These are phyloP conservation scores for Melanotaenia boesemani DNA, from an alignment of 2,797 vertebrate species.

Conservation along the genomic window DNA sequence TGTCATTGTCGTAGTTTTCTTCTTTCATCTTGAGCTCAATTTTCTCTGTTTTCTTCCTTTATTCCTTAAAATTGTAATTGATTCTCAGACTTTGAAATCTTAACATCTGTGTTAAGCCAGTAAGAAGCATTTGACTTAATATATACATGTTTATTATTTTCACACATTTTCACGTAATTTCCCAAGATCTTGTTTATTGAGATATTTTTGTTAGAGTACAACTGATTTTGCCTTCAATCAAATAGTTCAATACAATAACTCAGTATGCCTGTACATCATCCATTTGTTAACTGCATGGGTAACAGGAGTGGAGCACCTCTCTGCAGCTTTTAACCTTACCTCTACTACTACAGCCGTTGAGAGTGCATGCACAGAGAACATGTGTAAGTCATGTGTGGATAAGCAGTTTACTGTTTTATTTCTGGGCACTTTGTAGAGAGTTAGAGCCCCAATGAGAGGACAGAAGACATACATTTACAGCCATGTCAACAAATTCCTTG, in stretches of 20 bases:
- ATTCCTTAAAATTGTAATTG: constrained; percentile 38
- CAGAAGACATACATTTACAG: constrained; percentile 33
- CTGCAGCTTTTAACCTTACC: constrained; percentile 54
- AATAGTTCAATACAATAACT: constrained; percentile 34
- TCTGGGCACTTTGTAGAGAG: constrained; percentile 15
- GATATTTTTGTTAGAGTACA: neutral
- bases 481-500: constrained; percentile 15
- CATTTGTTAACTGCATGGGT: constrained; percentile 30
- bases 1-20: constrained; percentile 17
- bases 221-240: constrained; percentile 10
- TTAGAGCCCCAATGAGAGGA: constrained; percentile 25
- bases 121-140: constrained; percentile 1
- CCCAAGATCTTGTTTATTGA: neutral
- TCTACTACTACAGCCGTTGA: constrained; percentile 45
- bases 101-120: neutral
- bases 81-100: constrained; percentile 43
- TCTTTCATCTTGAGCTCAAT: constrained; percentile 9
- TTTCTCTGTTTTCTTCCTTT: constrained; percentile 23
- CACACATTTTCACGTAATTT: too few species aligned
- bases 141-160: too few species aligned
- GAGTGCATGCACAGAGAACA: constrained; percentile 24
- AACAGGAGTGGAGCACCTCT: neutral
- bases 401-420: constrained; percentile 37
- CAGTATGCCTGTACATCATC: constrained; percentile 43
- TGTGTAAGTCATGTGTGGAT: constrained; percentile 24